These are phyloP conservation scores for Xyrauchen texanus DNA, from an alignment of 2,113 vertebrate species.

Conservation along the genomic window DNA sequence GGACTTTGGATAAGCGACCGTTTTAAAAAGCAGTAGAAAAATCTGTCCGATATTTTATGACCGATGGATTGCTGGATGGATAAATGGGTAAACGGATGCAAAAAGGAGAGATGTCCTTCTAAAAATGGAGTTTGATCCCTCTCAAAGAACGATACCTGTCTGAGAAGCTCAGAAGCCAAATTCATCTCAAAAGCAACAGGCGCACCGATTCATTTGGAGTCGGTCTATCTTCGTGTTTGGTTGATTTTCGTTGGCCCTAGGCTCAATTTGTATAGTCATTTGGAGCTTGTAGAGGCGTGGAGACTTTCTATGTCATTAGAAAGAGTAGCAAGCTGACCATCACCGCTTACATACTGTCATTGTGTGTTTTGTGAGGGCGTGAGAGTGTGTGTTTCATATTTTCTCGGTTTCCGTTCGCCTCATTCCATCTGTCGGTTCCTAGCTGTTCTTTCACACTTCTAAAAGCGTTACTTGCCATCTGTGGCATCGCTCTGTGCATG, in stretches of 20 bases:
- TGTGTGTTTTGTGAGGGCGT: constrained; percentile 48
- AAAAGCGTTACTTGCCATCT: constrained; percentile 66
- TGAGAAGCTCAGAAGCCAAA: constrained; percentile 41
- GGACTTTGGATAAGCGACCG: too few relatives aligned
- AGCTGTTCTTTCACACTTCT: constrained; percentile 68
- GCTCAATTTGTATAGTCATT: neutral
- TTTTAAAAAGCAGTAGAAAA: too few relatives aligned
- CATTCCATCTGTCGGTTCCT: constrained; percentile 69
- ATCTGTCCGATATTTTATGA: too few relatives aligned
- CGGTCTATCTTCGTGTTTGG: neutral
- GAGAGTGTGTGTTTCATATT: constrained; percentile 35
- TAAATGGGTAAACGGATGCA: constrained; percentile 33
- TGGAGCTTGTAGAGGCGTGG: neutral
- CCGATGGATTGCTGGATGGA: too few relatives aligned
- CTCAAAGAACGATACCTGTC: neutral
- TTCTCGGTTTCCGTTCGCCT: constrained; percentile 58
- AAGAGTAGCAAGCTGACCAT: neutral
- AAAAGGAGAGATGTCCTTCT: constrained; percentile 15
- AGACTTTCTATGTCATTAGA: neutral
- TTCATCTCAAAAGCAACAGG: constrained; percentile 65
- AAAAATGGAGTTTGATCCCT: constrained; percentile 25
- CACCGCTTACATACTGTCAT: constrained; percentile 23
- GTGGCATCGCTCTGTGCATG: constrained; percentile 52
- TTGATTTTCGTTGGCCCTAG: constrained; percentile 20
- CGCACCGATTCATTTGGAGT: neutral